Evolutionary conservation across 2,113 vertebrate species (phyloP), one percentile per base, ranked within the genome.

Genomic region (Gymnobelideus leadbeateri): DNA sequence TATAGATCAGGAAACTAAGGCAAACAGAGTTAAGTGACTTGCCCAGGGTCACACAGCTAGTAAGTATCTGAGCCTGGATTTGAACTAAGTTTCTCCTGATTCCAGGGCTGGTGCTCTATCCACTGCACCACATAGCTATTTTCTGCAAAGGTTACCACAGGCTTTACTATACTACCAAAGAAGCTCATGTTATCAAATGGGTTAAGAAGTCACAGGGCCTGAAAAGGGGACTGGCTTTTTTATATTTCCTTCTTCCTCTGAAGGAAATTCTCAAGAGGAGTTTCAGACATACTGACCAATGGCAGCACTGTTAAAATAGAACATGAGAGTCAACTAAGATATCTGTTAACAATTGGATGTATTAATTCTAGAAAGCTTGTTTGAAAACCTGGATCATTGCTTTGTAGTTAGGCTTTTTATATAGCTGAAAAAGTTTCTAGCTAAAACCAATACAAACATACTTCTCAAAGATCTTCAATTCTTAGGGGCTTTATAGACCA

Each of bases 361-460:
- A 26, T 31, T 23, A 24, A 14, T 51, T 7, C 23, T 53, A 2
- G n/a, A 52, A 51, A 8, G 23, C 8, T 89, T 95, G 26, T 89
- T 91, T 91, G 14, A 91, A 96, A 61, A 91, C 23, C 14, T 55
- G 25, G 3, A 12, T 96, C 57, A 94, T 24, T 89, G 51, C 3
- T 94, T 92, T 52, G 51, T 3, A 61, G 31, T 93, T 57, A 53
- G 28, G 43, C 28, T 43, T 51, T 28, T 57, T 57, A 26, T 37
- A 0, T 68, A 68, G 28, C 26, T 57, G 10, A 1, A 31, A 25
- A 55, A 55, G 26, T 9, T 57, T 57, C 26, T 84, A 92, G 91
- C 16, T 57, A n/a, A 92, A 57, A n/a, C 21, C 25, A 16, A 52
- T 11, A 49, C 28, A 37, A 28, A 77, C 28, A 51, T n/a, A 89